phyloP scores from a whole-genome alignment of 1,140 invertebrate genomes.

The Uloborus diversus region DNA sequence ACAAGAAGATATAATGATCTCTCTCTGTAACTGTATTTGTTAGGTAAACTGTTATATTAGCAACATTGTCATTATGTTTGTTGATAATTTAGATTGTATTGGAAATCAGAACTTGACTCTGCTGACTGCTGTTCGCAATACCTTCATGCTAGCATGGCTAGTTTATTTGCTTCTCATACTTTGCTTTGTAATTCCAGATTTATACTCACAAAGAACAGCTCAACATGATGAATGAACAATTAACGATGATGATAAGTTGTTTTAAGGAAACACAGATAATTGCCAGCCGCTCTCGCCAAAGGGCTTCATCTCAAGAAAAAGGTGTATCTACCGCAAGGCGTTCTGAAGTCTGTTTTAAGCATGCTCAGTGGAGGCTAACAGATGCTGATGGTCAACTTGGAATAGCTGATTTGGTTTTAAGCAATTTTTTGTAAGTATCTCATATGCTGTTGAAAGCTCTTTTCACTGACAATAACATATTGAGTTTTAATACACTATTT shows the following conservation, averaged over 20 bases:
- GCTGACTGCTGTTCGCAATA: no score
- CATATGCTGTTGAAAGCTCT: no score
- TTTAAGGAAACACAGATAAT: constrained; percentile 81
- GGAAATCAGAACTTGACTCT: no score
- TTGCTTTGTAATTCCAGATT: constrained; percentile 23
- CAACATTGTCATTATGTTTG: no score
- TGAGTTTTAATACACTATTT: no score
- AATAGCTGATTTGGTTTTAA: constrained; percentile 93
- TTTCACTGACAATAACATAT: no score
- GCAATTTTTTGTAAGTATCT: constrained; percentile 86
- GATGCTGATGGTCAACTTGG: constrained; percentile 97
- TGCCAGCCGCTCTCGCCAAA: constrained; percentile 65
- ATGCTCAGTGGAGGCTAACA: constrained; percentile 97
- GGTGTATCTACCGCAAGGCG: constrained; percentile 80
- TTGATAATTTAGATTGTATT: no score
- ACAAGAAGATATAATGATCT: no score
- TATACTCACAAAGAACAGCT: constrained; percentile 83
- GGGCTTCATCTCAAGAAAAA: constrained; percentile 61
- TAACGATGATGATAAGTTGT: constrained; percentile 87
- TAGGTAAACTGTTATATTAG: no score
- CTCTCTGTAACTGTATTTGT: no score
- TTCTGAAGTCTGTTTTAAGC: constrained; percentile 98
- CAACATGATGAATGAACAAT: constrained; percentile 85
- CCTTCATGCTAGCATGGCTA: no score
- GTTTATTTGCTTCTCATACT: no score